A percentile compares a stretch with the other conserved stretches of the same genome.
Conservation (phyloP, 2,797 vertebrate genomes). For the Novumbra hubbsi region DNA sequence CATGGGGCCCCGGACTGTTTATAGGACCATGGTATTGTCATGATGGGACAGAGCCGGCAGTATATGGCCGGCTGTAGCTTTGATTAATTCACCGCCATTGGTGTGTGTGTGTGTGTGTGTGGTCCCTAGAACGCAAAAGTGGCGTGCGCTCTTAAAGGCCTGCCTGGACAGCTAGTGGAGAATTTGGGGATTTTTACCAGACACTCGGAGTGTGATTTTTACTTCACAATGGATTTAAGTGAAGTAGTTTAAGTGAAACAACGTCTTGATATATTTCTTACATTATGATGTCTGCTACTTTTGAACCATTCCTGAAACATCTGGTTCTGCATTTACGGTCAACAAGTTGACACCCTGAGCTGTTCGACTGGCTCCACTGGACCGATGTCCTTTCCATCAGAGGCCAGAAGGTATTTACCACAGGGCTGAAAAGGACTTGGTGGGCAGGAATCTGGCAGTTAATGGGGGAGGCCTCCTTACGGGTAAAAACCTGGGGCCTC, state of each 20-base stretch:
- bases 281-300: not conserved
- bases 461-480: slow-evolving; percentile 22
- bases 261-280: too few species aligned
- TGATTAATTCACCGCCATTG: slow-evolving; percentile 33
- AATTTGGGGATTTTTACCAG: not conserved
- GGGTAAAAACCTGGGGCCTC: slow-evolving; percentile 23
- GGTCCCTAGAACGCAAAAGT: slow-evolving; percentile 17
- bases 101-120: slow-evolving; percentile 27
- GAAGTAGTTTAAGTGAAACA: not conserved
- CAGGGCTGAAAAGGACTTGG: slow-evolving; percentile 25
- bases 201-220: not conserved
- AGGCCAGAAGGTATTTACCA: slow-evolving; percentile 30
- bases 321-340: not conserved
- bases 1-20: slow-evolving; percentile 30
- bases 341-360: not conserved
- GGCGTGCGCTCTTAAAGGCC: not conserved
- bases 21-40: slow-evolving; percentile 36
- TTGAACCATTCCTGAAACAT: not conserved
- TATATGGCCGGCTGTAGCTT: slow-evolving; percentile 19
- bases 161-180: not conserved
- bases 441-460: slow-evolving; percentile 25
- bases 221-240: not conserved
- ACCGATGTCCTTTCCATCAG: slow-evolving; percentile 10
- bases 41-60: slow-evolving; percentile 16
- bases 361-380: not conserved